These are phyloP conservation scores for Pelodytes ibericus DNA, from an alignment of 2,797 vertebrate genomes.

Conservation along the genomic window DNA sequence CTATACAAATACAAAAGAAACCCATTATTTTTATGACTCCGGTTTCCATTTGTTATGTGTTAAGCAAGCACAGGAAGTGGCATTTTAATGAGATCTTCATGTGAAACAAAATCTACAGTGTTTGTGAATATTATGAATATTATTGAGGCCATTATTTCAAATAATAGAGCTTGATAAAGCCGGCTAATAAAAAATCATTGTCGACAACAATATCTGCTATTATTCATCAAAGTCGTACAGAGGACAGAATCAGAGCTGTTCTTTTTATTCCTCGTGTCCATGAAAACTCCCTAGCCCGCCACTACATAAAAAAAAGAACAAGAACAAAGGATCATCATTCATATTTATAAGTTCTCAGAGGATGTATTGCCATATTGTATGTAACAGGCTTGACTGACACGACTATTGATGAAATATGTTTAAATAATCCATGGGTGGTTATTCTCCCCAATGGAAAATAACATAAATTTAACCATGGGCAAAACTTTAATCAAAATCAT, in stretches of 20 bases:
- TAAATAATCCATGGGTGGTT: constrained; percentile 8
- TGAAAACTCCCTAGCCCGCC: constrained; percentile 17
- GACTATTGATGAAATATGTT: constrained; percentile 26
- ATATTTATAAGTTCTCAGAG: constrained; percentile 40
- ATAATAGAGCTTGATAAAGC: background rate
- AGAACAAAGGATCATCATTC: constrained; percentile 20
- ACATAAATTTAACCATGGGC: background rate
- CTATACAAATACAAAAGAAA: background rate
- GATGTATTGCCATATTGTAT: constrained; percentile 11
- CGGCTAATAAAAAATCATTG: constrained; percentile 29
- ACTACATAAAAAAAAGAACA: constrained; percentile 22
- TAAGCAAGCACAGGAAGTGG: background rate
- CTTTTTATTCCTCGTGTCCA: constrained; percentile 18
- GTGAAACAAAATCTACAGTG: background rate
- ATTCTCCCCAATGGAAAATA: background rate
- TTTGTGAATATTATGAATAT: constrained; percentile 14
- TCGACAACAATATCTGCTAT: constrained; percentile 22
- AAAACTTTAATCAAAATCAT: background rate
- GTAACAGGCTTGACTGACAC: background rate
- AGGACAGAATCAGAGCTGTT: constrained; percentile 20
- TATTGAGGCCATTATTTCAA: background rate
- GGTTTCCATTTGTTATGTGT: background rate
- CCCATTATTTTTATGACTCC: background rate
- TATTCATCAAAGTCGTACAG: constrained; percentile 18
- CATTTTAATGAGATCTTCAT: constrained; percentile 23